These are phyloP conservation scores for Rhinolophus sinicus DNA, from an alignment of 2,113 vertebrate genomes.

Conservation along the genomic window DNA sequence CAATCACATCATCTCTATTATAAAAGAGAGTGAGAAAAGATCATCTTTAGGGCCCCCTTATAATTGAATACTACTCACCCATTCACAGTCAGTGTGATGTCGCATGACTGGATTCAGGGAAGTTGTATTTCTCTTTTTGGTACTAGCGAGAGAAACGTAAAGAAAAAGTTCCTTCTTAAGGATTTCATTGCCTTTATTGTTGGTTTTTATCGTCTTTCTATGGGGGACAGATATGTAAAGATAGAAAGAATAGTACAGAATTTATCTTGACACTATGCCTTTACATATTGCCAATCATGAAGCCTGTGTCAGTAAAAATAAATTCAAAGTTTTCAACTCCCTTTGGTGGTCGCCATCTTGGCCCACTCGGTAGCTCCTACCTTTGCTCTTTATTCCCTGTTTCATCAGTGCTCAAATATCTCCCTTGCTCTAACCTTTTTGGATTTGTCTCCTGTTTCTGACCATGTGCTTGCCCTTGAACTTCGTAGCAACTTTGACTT, in stretches of 20 bases:
- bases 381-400: not conserved
- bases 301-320: not conserved
- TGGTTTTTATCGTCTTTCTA: not conserved
- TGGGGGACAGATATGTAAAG: not conserved
- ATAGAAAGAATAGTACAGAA: not conserved
- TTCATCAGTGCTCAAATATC: not conserved
- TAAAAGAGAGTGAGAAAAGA: not conserved
- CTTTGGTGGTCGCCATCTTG: not conserved
- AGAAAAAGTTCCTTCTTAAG: not conserved
- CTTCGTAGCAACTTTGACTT: not conserved
- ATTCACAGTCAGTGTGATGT: not conserved
- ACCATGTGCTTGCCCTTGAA: not conserved
- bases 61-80: not conserved
- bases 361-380: not conserved
- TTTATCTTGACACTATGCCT: not conserved
- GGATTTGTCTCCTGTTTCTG: not conserved
- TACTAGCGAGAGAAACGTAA: not conserved
- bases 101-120: not conserved
- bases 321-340: fast-evolving
- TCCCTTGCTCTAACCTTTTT: not conserved
- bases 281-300: not conserved
- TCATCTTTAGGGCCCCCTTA: not conserved
- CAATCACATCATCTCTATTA: not conserved
- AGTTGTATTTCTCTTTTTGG: not conserved
- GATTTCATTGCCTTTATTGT: not conserved